Percentiles rank a stretch among this genome's conserved stretches.
Evolutionary conservation across 2,888 invertebrate species (phyloP).

Genomic region (Cephus pulcher): DNA sequence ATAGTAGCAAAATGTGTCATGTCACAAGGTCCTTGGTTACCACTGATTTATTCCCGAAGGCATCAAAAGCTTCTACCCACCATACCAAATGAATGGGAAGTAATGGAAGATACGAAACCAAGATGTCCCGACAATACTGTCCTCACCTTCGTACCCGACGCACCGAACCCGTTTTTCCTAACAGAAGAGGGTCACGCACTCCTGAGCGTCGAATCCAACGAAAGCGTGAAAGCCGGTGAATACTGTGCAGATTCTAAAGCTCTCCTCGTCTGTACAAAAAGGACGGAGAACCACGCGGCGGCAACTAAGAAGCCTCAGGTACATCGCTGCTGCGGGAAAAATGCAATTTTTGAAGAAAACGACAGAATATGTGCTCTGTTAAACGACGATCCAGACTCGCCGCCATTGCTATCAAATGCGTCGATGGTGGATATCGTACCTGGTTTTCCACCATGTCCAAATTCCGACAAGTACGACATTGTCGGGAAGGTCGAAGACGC

Average conservation of each 20-base stretch:
- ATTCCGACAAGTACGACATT: constrained; percentile 69
- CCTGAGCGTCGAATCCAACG: constrained; percentile 67
- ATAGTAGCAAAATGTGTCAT: constrained; percentile 47
- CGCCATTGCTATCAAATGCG: constrained; percentile 60
- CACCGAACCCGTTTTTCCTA: constrained; percentile 68
- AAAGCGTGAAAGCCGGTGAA: constrained; percentile 69
- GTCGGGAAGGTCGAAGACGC: constrained; percentile 71
- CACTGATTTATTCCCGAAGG: constrained; percentile 71
- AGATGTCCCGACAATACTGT: constrained; percentile 61
- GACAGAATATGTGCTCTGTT: not conserved
- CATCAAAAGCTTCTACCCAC: constrained; percentile 63
- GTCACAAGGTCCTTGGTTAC: constrained; percentile 68
- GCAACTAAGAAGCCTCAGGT: constrained; percentile 64
- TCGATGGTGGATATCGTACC: constrained; percentile 61
- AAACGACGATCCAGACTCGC: constrained; percentile 25
- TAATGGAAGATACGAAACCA: constrained; percentile 57
- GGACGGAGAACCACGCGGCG: constrained; percentile 51
- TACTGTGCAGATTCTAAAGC: constrained; percentile 79
- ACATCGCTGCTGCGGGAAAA: constrained; percentile 79
- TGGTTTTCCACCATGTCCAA: constrained; percentile 71
- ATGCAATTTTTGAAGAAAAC: constrained; percentile 72
- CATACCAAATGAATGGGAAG: constrained; percentile 69
- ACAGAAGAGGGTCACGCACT: constrained; percentile 76
- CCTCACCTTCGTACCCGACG: constrained; percentile 53
- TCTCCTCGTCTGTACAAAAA: constrained; percentile 73